phyloP scores from a whole-genome alignment of 2,113 vertebrate genomes.

The Corvus cornix region DNA sequence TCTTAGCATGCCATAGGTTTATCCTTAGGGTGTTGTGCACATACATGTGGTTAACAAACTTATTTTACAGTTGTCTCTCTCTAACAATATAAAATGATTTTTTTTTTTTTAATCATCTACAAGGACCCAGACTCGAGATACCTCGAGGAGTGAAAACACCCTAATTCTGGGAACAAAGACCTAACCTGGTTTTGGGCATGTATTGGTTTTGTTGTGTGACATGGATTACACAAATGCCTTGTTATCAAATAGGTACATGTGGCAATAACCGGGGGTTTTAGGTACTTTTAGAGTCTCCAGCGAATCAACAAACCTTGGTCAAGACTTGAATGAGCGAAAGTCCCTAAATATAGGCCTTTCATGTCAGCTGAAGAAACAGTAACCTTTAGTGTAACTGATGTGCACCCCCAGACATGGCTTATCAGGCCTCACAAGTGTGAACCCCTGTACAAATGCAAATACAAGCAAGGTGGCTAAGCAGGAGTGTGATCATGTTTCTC shows the following conservation, averaged over 20 bases:
- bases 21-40: not conserved
- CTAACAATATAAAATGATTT: not conserved
- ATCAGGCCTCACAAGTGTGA: not conserved
- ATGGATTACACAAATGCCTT: not conserved
- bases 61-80: not conserved
- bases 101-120: not conserved
- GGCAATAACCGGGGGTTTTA: not conserved
- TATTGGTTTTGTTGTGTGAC: not conserved
- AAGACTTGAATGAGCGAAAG: not conserved
- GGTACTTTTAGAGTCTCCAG: not conserved
- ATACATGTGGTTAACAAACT: not conserved
- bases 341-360: not conserved
- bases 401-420: fast-evolving
- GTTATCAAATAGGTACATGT: not conserved
- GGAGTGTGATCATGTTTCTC: fast-evolving
- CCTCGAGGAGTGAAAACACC: not conserved
- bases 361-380: not conserved
- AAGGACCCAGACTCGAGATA: not conserved
- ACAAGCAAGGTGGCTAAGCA: not conserved
- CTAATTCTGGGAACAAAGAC: not conserved
- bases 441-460: not conserved
- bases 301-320: not conserved
- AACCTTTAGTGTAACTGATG: not conserved
- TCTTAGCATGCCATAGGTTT: not conserved
- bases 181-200: not conserved